phyloP scores from a whole-genome alignment of 2,797 vertebrate species.

The Takifugu rubripes region DNA sequence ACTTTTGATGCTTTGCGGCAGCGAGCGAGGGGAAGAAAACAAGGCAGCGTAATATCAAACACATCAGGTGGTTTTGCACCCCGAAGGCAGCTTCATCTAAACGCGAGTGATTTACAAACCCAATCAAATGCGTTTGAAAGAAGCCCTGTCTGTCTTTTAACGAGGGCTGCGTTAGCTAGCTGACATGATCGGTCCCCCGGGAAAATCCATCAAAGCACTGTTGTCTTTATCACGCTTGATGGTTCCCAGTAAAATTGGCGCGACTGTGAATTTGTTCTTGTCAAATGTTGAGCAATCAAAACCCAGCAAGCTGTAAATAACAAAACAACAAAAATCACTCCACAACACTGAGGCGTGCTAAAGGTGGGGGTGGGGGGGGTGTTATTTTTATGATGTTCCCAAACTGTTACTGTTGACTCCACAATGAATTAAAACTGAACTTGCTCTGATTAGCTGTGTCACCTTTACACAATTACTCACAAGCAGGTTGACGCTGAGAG shows the following conservation, averaged over 20 bases:
- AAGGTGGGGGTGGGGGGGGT: slow-evolving; percentile 32
- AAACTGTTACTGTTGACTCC: slow-evolving; percentile 55
- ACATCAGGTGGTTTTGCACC: slow-evolving; percentile 30
- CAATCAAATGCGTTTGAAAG: slow-evolving; percentile 67
- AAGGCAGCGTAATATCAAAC: slow-evolving; percentile 26
- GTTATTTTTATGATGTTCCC: slow-evolving; percentile 54
- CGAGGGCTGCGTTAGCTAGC: slow-evolving; percentile 51
- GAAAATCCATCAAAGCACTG: slow-evolving; percentile 63
- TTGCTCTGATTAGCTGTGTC: slow-evolving; percentile 55
- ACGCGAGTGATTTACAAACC: slow-evolving; percentile 56
- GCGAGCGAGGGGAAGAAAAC: slow-evolving; percentile 6
- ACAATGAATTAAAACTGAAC: slow-evolving; percentile 57
- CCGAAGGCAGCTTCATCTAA: slow-evolving; percentile 51
- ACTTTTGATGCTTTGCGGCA: slow-evolving; percentile 29
- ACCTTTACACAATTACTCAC: slow-evolving; percentile 30
- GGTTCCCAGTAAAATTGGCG: slow-evolving; percentile 64
- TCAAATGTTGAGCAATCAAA: slow-evolving; percentile 71
- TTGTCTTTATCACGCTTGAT: slow-evolving; percentile 63
- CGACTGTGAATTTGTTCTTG: slow-evolving; percentile 72
- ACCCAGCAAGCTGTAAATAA: slow-evolving; percentile 66
- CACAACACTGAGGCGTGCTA: slow-evolving; percentile 50
- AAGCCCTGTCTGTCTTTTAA: slow-evolving; percentile 54
- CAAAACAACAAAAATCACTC: slow-evolving; percentile 46
- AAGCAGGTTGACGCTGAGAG: slow-evolving; percentile 48
- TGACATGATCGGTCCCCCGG: slow-evolving; percentile 65